phyloP scores from a whole-genome alignment of 2,888 invertebrate genomes.

The Caprella mutica region DNA sequence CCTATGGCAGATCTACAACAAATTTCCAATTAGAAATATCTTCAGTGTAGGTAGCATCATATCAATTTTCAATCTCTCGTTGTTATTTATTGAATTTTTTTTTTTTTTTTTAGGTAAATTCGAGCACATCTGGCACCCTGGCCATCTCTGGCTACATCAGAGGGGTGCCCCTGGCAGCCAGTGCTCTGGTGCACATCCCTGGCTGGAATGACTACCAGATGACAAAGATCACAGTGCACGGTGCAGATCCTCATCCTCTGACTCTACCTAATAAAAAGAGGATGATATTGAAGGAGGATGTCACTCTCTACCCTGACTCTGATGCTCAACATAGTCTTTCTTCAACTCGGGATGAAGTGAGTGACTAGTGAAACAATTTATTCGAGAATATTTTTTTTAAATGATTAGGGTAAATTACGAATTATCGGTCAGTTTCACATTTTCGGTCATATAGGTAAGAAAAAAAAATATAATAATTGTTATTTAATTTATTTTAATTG shows the following conservation, averaged over 20 bases:
- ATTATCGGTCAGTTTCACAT: too few species aligned
- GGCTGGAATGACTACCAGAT: constrained; percentile 91
- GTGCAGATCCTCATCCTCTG: constrained; percentile 55
- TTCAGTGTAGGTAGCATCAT: not conserved
- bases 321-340: constrained; percentile 12
- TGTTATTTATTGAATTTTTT: too few species aligned
- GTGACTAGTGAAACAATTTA: too few species aligned
- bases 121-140: constrained; percentile 50
- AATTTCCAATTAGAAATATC: not conserved
- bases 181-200: constrained; percentile 77
- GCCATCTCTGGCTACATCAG: constrained; percentile 78
- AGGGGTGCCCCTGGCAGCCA: constrained; percentile 67
- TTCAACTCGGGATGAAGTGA: constrained; percentile 23
- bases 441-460: too few species aligned
- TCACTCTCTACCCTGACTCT: constrained; percentile 14
- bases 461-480: too few species aligned
- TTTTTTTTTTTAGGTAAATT: too few species aligned
- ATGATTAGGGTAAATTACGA: too few species aligned
- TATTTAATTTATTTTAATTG: too few species aligned
- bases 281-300: constrained; percentile 12
- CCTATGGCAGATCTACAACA: not conserved
- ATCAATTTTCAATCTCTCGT: too few species aligned
- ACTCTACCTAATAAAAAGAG: too few species aligned
- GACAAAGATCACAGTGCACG: constrained; percentile 51
- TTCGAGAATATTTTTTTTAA: too few species aligned